Percentiles rank a stretch among this genome's conserved stretches.
phyloP scores from a whole-genome alignment of 2,888 invertebrate genomes.

The Agonopterix alstromeriana region DNA sequence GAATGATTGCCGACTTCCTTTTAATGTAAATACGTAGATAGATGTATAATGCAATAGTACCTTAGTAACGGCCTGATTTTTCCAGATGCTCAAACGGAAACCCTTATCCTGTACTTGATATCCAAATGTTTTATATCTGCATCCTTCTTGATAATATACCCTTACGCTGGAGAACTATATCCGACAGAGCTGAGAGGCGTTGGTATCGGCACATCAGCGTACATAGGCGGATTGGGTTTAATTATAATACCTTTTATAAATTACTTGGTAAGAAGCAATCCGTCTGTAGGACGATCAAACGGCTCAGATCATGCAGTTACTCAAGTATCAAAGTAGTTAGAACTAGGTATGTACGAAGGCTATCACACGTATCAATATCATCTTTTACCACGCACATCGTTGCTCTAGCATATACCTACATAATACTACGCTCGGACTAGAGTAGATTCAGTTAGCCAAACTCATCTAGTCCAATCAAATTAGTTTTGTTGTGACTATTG shows the following conservation, averaged over 20 bases:
- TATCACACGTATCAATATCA: no score
- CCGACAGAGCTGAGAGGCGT: constrained; percentile 93
- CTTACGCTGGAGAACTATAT: constrained; percentile 94
- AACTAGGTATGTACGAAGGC: no score
- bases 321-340: no score
- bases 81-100: constrained; percentile 84
- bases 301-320: background rate
- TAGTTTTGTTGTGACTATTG: no score
- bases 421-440: no score
- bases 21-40: background rate
- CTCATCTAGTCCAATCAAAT: no score
- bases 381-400: no score
- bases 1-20: constrained; percentile 4
- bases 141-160: constrained; percentile 93
- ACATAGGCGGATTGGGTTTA: constrained; percentile 91
- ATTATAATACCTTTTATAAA: constrained; percentile 94
- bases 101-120: constrained; percentile 85
- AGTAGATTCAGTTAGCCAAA: no score
- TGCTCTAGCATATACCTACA: no score
- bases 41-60: background rate
- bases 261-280: constrained; percentile 82
- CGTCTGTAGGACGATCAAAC: background rate
- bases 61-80: constrained; percentile 19
- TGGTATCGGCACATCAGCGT: constrained; percentile 93
- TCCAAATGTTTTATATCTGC: constrained; percentile 94